Base-by-base conservation (phyloP, 2,113 vertebrate genomes). In the Prunella fulvescens region DNA sequence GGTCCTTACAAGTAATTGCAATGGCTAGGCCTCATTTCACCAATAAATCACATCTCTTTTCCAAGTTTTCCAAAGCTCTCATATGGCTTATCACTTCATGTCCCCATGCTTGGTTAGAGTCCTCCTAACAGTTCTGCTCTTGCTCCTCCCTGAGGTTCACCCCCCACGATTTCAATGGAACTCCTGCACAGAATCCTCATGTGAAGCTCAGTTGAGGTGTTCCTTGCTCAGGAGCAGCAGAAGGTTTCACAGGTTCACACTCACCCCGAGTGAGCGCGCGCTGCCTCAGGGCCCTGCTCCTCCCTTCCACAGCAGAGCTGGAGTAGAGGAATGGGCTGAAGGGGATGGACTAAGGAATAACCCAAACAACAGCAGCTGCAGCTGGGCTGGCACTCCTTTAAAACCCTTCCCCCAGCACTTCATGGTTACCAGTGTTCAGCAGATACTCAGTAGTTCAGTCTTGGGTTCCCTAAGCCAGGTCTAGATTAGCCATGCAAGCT, bases 201-300 rank as follows among this genome's bases (percentile, higher is more conserved):
- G 11, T 58, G 33, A 35, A 26, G 40, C 24, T 12, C 28, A 5
- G 1, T 7, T 47, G 39, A 42, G 57, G 42, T 19, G 35, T 8
- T 56, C 18, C 62, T 23, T 22, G 50, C 72, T 80, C 37, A 40
- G 50, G 26, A 51, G 2, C 45, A 9, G 2, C 26, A 53, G 58
- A 26, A 28, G 16, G 14, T 25, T 54, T 54, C 23, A 9, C 3
- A 47, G 48, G 8, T 14, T 25, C 57, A 14, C 1, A 33, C 40
- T 6, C 19, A 10, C 4, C 1, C 19, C 29, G 9, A 16, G 57
- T 3, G 28, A 19, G 12, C 4, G 1, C 22, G 16, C 0, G 5
- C 37, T 29, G 70, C 37, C 66, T 33, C 23, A 19, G 12, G 42
- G 39, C 54, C 3, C 0, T 5, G 35, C 6, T 56, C 33, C 29